Percentiles rank a stretch among this genome's conserved stretches.
Conservation (phyloP, 2,797 vertebrate genomes). For the Lates japonicus region DNA sequence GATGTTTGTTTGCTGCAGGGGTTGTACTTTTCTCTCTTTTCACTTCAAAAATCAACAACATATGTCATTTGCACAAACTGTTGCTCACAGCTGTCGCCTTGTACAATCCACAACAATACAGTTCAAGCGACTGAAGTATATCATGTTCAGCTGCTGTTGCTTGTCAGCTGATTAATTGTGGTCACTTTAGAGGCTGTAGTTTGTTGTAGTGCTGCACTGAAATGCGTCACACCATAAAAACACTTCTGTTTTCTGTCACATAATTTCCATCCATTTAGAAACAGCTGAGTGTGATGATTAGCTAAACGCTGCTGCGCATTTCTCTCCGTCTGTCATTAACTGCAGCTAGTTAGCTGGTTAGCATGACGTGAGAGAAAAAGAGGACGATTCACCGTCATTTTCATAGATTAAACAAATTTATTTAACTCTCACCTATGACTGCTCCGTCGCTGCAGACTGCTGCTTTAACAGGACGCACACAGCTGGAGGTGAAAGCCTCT, state of each 20-base stretch:
- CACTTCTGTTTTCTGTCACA: neutral
- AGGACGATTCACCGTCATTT: neutral
- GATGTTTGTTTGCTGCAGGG: neutral
- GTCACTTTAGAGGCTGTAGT: neutral
- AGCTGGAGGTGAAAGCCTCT: neutral
- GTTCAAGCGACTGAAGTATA: neutral
- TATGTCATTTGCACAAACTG: no score
- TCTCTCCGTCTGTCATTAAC: neutral
- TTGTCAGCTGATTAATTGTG: neutral
- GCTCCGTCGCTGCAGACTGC: neutral
- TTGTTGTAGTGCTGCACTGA: neutral
- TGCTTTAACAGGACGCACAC: neutral
- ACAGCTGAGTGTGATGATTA: neutral
- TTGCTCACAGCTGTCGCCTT: neutral
- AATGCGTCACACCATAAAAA: neutral
- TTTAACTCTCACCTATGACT: slow-evolving; percentile 34
- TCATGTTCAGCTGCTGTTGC: neutral
- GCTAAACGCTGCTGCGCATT: no score
- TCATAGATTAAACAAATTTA: neutral
- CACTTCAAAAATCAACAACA: neutral
- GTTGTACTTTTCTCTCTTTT: neutral
- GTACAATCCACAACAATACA: neutral
- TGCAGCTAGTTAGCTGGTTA: slow-evolving; percentile 8
- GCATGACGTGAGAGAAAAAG: neutral
- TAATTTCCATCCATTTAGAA: neutral